These are phyloP conservation scores for Gonioctena quinquepunctata DNA, from an alignment of 1,140 invertebrate genomes.

Conservation along the genomic window DNA sequence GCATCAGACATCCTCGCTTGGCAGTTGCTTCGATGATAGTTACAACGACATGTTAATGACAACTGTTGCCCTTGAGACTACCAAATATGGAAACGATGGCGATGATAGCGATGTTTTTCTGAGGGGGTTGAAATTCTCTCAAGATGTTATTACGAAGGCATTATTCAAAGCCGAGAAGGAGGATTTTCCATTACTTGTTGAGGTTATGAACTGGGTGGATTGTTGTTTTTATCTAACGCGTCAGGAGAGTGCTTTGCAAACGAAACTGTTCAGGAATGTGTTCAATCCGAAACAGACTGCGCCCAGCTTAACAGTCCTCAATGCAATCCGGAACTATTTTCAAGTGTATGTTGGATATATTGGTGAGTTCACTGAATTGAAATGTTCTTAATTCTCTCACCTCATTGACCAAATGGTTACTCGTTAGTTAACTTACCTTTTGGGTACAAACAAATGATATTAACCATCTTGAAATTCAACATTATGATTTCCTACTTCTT, in stretches of 20 bases:
- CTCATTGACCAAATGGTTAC: too few species aligned
- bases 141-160: conserved; percentile 31
- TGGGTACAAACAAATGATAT: too few species aligned
- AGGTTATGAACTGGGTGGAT: conserved; percentile 31
- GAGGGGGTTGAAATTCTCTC: conserved; percentile 29
- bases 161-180: conserved; percentile 16
- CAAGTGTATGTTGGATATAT: background rate
- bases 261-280: conserved; percentile 19
- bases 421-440: too few species aligned
- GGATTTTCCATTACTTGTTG: conserved; percentile 26
- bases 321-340: conserved; percentile 8
- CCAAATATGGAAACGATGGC: background rate
- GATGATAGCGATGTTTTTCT: conserved; percentile 3
- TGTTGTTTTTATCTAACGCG: conserved; percentile 25
- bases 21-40: background rate
- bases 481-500: too few species aligned
- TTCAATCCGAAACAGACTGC: background rate
- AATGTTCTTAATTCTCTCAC: too few species aligned
- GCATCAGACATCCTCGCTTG: background rate
- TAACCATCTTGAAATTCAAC: too few species aligned
- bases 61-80: background rate
- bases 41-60: background rate
- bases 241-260: conserved; percentile 12
- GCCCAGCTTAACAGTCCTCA: conserved; percentile 10
- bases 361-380: too few species aligned